Evolutionary conservation across 1,140 invertebrate genomes (phyloP), one percentile per base, ranked within the genome.

Genomic region (Lerema accius): DNA sequence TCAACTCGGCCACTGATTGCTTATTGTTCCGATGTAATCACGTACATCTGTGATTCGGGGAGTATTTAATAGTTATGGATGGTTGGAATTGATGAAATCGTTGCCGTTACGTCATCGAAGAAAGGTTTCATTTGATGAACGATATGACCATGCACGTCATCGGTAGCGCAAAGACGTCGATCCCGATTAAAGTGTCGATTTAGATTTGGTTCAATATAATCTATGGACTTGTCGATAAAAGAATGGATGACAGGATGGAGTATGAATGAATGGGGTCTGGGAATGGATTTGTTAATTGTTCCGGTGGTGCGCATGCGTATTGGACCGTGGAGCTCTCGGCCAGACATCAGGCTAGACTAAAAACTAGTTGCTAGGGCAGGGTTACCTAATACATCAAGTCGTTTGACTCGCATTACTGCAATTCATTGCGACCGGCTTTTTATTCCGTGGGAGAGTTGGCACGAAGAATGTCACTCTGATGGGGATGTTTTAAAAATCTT

Each of bases 231-330:
- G 35, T 14, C 17, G 11, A 35, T n/a, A 17, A 51, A 17, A 51
- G 26, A 50, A 51, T 39, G 35, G 55, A 11, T n/a, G 0, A 37
- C 46, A 37, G 15, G 13, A 50, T 46, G 15, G 13, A 50, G 28
- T 46, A 59, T 59, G 55, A 59, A 59, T 59, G 55, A 59, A 59
- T 59, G 55, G 40, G 16, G 39, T 13, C 40, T 32, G 13, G 19
- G 17, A 26, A 58, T 45, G 43, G 53, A 37, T 45, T 58, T 28
- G 40, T 43, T 45, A n/a, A 56, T 45, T 45, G 53, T 56, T 28
- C 40, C 53, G 53, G 40, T 32, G 53, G 23, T 32, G 53, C 53
- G 53, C 53, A 56, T 56, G 53, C 53, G 53, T 56, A 23, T 13
- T 55, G 39, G 17, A 55, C 17, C 50, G 37, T 53, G 50, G 37